Evolutionary conservation across 2,888 invertebrate genomes (phyloP), one percentile per base, ranked within the genome.

Genomic region (Pachydiplax longipennis): DNA sequence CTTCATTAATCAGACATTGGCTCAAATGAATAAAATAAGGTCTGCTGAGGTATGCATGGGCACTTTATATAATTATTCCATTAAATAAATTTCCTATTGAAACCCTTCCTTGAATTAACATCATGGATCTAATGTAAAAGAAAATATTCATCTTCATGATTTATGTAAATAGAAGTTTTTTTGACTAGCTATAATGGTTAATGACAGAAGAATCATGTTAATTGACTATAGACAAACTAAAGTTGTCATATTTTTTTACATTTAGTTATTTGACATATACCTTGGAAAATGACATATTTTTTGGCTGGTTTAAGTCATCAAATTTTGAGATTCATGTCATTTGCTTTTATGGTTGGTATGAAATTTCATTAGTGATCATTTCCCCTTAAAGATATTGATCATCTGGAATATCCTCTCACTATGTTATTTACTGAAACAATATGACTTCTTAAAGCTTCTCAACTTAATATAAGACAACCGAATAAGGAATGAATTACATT

Each of bases 121-220:
- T 53, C 18, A 8, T 61, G n/a, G 61, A 61, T 2, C 22, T 65
- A 37, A 35, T 53, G 83, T 18, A 35, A 87, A 37, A 37, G 87
- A 87, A 53, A 53, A 87, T 87, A 87, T 87, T 87, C 87, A 87
- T 87, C 61, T 87, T 87, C 65, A 35, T 87, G 31, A 61, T 87
- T 87, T 37, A 53, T 73, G 58, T 87, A 61, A 58, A 87, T 87
- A 65, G n/a, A 87, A 65, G 58, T 31, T 35, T 87, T n/a, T 87
- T 37, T 22, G 44, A 61, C 87, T 87, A 37, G 40, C 87, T 87
- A 40, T 35, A 87, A 61, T 18, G 65, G 37, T 87, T n/a, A 87
- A 87, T 87, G 87, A 61, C 22, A 8, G 73, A 22, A 25, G 31
- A 73, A 31, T 73, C 31, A 31, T 73, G 5, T n/a, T 65, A 2